Evolutionary conservation across 2,888 invertebrate species (phyloP).

Genomic region (Pachydiplax longipennis): DNA sequence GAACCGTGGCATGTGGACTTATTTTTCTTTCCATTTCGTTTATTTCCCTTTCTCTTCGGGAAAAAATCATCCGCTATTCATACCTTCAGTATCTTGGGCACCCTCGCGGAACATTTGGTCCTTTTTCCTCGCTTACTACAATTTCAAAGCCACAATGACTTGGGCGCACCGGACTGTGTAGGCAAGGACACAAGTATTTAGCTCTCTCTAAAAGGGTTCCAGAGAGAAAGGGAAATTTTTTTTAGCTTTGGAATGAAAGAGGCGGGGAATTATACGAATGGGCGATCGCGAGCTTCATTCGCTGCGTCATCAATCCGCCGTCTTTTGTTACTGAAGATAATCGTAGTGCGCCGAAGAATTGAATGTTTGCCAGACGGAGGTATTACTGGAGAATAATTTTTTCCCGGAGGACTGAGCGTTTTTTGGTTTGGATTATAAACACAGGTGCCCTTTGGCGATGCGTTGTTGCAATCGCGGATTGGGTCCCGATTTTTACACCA

Average conservation of each 20-base stretch:
- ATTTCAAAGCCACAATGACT: constrained; percentile 2
- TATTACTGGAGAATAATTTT: neutral
- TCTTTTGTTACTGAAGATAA: neutral
- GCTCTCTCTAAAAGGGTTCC: neutral
- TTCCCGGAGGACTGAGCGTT: neutral
- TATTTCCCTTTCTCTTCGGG: neutral
- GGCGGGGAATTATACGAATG: neutral
- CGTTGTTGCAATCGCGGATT: too few relatives aligned
- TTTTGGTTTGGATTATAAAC: neutral
- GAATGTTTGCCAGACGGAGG: neutral
- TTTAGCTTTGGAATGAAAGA: neutral
- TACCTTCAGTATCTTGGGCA: neutral
- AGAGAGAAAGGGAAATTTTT: neutral
- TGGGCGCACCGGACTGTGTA: neutral
- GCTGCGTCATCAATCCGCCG: neutral
- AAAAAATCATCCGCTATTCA: neutral
- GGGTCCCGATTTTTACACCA: too few relatives aligned
- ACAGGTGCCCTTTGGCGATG: too few relatives aligned
- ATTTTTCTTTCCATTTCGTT: neutral
- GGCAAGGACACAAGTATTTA: neutral
- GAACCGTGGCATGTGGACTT: neutral
- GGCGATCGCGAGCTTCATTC: neutral
- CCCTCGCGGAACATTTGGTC: neutral
- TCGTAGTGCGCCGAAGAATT: neutral
- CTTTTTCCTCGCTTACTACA: neutral